A percentile compares a stretch with the other conserved stretches of the same genome.
Evolutionary conservation across 2,113 vertebrate genomes (phyloP).

Genomic region (Tretioscincus oriximinensis): DNA sequence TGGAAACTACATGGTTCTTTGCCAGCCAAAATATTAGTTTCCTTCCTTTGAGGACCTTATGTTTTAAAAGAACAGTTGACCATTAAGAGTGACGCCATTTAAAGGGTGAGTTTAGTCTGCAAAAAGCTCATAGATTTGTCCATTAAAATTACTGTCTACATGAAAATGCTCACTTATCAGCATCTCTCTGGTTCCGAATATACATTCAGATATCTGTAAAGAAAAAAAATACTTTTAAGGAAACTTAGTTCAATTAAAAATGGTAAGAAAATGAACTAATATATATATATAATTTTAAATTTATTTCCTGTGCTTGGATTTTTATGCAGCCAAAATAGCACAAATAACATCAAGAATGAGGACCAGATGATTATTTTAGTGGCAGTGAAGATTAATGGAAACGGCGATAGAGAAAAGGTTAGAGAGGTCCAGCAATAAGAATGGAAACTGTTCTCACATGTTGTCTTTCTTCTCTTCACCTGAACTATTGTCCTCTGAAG

Average conservation of each 20-base stretch:
- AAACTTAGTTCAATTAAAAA: not conserved
- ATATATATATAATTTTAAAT: not conserved
- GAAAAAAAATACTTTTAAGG: not conserved
- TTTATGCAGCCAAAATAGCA: not conserved
- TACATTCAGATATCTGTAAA: not conserved
- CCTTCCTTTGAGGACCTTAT: not conserved
- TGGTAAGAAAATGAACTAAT: not conserved
- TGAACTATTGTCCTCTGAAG: no score
- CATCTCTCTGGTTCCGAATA: not conserved
- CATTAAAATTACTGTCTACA: not conserved
- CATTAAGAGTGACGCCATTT: not conserved
- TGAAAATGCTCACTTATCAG: not conserved
- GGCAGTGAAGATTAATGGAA: no score
- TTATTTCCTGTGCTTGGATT: not conserved
- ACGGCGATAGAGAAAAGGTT: no score
- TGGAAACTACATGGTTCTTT: not conserved
- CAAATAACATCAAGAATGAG: no score
- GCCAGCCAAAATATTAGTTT: slow-evolving; percentile 5
- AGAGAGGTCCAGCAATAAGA: no score
- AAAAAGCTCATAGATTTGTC: not conserved
- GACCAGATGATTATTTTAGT: no score
- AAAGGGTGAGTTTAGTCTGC: not conserved
- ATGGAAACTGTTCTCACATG: no score
- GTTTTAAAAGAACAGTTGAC: not conserved
- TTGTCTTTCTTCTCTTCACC: no score